A percentile compares a stretch with the other conserved stretches of the same genome.
phyloP scores from a whole-genome alignment of 2,113 vertebrate genomes.

The Phocoena phocoena region DNA sequence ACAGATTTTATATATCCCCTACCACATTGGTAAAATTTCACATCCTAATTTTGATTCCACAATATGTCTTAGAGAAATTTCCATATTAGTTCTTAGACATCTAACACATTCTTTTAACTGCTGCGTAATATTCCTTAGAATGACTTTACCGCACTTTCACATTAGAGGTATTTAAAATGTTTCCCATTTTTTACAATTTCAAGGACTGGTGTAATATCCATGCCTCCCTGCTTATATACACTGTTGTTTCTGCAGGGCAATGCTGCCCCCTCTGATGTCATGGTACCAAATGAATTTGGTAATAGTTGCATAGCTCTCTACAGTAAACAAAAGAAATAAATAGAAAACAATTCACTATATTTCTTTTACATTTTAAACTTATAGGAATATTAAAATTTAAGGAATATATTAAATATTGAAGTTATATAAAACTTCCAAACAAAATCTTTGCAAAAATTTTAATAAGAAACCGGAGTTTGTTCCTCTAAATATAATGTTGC shows the following conservation, averaged over 20 bases:
- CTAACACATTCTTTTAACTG: not conserved
- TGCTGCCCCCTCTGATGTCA: not conserved
- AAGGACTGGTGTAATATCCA: not conserved
- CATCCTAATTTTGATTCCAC: not conserved
- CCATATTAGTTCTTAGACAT: not conserved
- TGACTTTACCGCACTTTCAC: not conserved
- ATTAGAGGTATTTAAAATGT: not conserved
- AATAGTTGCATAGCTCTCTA: not conserved
- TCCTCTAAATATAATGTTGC: not conserved
- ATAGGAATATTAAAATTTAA: not conserved
- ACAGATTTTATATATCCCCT: not conserved
- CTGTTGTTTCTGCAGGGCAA: not conserved
- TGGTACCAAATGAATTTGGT: not conserved
- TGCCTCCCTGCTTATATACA: not conserved
- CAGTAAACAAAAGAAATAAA: not conserved
- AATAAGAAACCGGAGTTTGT: not conserved
- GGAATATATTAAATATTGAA: not conserved
- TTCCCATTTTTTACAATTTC: not conserved
- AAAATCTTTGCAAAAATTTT: not conserved
- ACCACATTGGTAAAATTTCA: not conserved
- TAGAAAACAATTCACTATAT: not conserved
- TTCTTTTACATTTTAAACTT: not conserved
- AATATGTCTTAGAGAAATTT: not conserved
- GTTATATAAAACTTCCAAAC: not conserved
- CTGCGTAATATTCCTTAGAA: not conserved